Evolutionary conservation across 2,113 vertebrate genomes (phyloP).

Genomic region (Gavialis gangeticus): DNA sequence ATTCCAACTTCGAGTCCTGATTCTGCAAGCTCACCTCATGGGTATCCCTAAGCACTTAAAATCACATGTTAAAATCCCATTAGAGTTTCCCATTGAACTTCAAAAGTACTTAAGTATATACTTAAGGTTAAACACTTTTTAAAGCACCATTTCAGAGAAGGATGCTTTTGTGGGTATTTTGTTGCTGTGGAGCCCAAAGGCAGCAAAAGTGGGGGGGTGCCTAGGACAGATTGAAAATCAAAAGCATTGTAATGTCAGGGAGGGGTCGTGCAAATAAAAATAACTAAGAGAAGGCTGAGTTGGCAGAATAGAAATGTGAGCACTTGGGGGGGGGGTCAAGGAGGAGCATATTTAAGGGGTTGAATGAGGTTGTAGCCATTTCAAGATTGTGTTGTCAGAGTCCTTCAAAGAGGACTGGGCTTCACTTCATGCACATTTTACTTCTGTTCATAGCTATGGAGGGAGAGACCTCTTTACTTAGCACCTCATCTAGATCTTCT

Average conservation of each 20-base stretch:
- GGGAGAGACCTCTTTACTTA: background rate
- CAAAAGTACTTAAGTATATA: background rate
- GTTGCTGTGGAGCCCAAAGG: background rate
- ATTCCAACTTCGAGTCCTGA: background rate
- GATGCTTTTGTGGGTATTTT: fast-evolving
- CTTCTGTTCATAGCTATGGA: background rate
- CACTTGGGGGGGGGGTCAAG: background rate
- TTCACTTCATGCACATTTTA: background rate
- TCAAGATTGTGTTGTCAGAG: background rate
- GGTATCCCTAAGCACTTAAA: background rate
- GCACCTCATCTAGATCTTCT: background rate
- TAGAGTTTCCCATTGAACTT: background rate
- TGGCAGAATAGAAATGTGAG: background rate
- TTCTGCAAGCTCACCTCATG: background rate
- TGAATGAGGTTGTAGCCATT: background rate
- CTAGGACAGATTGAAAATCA: background rate
- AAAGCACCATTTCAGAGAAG: background rate
- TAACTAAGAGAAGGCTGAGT: background rate
- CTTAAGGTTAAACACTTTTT: background rate
- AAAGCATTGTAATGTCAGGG: too few species aligned
- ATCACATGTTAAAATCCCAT: background rate
- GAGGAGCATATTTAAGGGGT: background rate
- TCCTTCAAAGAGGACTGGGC: background rate
- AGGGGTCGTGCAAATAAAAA: background rate
- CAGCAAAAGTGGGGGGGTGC: background rate